These are phyloP conservation scores for Brachionus rubens DNA, from an alignment of 1,140 invertebrate genomes.

Conservation along the genomic window DNA sequence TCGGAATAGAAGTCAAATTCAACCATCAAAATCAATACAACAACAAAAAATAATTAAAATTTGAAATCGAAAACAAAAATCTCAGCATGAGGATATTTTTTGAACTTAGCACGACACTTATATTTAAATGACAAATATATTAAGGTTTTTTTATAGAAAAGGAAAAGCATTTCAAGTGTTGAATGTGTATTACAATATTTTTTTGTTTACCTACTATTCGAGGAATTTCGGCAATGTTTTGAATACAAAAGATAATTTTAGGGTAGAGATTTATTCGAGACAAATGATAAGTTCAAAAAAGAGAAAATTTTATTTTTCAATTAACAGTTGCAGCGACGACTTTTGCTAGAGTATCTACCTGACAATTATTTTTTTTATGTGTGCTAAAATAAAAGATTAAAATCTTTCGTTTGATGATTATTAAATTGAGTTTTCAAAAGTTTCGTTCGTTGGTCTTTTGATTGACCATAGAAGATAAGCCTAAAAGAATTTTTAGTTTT, in stretches of 20 bases:
- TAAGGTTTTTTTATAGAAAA: neutral
- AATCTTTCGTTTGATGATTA: neutral
- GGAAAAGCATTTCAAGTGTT: slow-evolving; percentile 54
- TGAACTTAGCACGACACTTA: slow-evolving; percentile 17
- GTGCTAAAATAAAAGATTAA: slow-evolving; percentile 29
- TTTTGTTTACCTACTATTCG: neutral
- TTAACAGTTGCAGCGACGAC: neutral
- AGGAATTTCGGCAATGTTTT: slow-evolving; percentile 25
- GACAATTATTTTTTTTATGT: slow-evolving; percentile 11
- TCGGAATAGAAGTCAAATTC: neutral
- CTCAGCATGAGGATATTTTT: slow-evolving; percentile 37
- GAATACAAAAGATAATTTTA: slow-evolving; percentile 23
- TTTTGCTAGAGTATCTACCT: too few relatives aligned
- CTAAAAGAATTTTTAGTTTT: neutral
- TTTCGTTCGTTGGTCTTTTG: neutral
- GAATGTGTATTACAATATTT: slow-evolving; percentile 23
- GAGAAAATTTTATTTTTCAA: neutral
- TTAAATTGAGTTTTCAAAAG: slow-evolving; percentile 25
- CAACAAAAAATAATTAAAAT: neutral
- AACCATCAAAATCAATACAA: slow-evolving; percentile 17
- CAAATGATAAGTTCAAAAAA: neutral
- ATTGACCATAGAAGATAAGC: slow-evolving; percentile 22
- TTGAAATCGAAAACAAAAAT: neutral
- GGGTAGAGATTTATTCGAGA: neutral
- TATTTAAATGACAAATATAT: neutral